Base-by-base conservation (phyloP, 2,113 vertebrate genomes). In the Chlorocebus sabaeus region DNA sequence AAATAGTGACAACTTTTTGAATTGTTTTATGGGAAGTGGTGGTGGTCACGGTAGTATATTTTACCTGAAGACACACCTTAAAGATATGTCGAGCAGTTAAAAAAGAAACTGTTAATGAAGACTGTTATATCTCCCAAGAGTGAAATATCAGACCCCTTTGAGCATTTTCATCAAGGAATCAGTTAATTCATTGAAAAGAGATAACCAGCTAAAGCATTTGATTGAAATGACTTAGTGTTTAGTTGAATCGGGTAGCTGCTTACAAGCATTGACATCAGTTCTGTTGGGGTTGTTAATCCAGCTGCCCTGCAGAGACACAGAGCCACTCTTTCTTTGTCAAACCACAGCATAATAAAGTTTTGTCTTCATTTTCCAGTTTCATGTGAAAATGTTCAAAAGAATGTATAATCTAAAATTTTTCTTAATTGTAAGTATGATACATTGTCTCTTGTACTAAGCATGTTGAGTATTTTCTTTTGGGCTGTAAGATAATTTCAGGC, bases 111-210 rank as follows among this genome's bases (percentile, higher is more conserved):
- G 12, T 86, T 73, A 90, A 70, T 70, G 40, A 94, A 81, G 52
- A 5, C 4, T 79, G 57, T 73, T 86, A 4, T 59, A 18, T 25
- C 81, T 93, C 59, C 32, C 40, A 48, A 2, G 6, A 48, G 23
- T 55, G 86, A 89, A 83, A 73, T 91, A n/a, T 80, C 72, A 83
- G 50, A 2, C 13, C 35, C 48, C 52, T 90, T 93, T 85, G 67
- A 97, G 48, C 18, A 91, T 93, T 96, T 96, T 85, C 25, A 55
- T 67, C 64, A 94, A 59, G 94, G 40, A 80, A 90, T 59, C 27
- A 88, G 45, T 90, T 95, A 92, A 97, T 96, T 97, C 75, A 76
- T 40, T 75, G 79, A 96, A 75, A 89, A 88, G 6, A 32, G 89
- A 89, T 76, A 68, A 93, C 78, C 20, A 86, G 38, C 89, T 7